A percentile compares a stretch with the other conserved stretches of the same genome.
Evolutionary conservation across 2,113 vertebrate species (phyloP).

Genomic region (Motacilla alba): DNA sequence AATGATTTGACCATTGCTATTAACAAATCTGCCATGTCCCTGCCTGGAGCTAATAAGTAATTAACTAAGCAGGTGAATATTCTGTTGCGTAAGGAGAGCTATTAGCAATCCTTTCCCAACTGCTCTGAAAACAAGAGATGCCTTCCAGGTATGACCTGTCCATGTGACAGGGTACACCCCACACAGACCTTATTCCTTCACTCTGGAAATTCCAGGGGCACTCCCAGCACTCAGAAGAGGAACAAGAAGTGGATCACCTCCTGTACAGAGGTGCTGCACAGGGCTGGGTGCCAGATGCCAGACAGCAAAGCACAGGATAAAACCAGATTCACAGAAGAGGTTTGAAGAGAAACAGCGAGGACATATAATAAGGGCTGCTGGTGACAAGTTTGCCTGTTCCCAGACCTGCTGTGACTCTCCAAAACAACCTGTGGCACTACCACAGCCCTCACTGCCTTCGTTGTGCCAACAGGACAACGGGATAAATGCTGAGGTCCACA

Average conservation of each 20-base stretch:
- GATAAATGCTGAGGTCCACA: background rate
- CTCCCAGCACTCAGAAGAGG: background rate
- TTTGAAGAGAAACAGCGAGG: background rate
- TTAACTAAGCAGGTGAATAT: constrained; percentile 65
- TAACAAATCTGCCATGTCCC: constrained; percentile 63
- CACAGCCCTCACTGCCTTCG: background rate
- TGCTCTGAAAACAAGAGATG: constrained; percentile 59
- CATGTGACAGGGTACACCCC: background rate
- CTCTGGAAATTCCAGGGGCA: background rate
- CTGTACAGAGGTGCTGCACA: background rate
- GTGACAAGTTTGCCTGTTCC: background rate
- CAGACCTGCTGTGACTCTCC: background rate
- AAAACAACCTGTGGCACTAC: background rate
- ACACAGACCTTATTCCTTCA: background rate
- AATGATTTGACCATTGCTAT: constrained; percentile 64
- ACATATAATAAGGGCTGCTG: too few species aligned
- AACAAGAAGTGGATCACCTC: background rate
- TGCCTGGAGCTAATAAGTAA: constrained; percentile 72
- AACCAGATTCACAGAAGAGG: background rate
- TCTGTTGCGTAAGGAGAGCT: constrained; percentile 61
- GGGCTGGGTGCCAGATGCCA: background rate
- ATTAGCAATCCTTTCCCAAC: constrained; percentile 65
- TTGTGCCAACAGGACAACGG: background rate
- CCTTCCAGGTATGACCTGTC: constrained; percentile 61
- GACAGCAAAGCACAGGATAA: background rate